Evolutionary conservation across 2,888 invertebrate genomes (phyloP).

Genomic region (Alsophila aescularia): DNA sequence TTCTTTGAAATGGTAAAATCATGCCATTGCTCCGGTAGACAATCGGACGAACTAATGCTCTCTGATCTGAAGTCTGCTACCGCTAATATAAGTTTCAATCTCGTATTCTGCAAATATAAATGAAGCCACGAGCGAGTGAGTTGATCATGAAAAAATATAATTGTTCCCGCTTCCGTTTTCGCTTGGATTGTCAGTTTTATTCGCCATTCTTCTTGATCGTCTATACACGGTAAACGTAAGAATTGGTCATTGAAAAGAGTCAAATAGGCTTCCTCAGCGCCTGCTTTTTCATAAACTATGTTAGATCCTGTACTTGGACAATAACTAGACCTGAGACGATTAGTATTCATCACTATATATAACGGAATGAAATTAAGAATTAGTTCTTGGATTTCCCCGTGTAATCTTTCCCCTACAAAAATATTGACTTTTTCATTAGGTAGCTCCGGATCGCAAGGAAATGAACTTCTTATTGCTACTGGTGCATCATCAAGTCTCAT

Average conservation of each 20-base stretch:
- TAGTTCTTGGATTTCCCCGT: slow-evolving; percentile 76
- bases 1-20: slow-evolving; percentile 65
- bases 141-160: slow-evolving; percentile 63
- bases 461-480: slow-evolving; percentile 51
- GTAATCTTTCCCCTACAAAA: slow-evolving; percentile 70
- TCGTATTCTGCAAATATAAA: slow-evolving; percentile 64
- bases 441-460: slow-evolving; percentile 71
- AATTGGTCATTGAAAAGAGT: slow-evolving; percentile 62
- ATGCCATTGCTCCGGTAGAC: slow-evolving; percentile 67
- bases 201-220: slow-evolving; percentile 63
- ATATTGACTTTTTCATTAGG: slow-evolving; percentile 66
- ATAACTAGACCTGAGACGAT: slow-evolving; percentile 41
- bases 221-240: slow-evolving; percentile 69
- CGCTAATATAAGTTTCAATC: slow-evolving; percentile 66
- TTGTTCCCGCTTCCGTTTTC: slow-evolving; percentile 61
- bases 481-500: slow-evolving; percentile 70
- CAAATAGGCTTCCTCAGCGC: slow-evolving; percentile 67
- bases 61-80: slow-evolving; percentile 58
- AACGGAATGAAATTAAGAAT: slow-evolving; percentile 75
- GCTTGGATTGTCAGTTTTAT: slow-evolving; percentile 69
- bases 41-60: slow-evolving; percentile 65
- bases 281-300: slow-evolving; percentile 69
- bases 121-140: slow-evolving; percentile 57
- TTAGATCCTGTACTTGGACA: slow-evolving; percentile 62
- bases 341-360: slow-evolving; percentile 47